Percentiles rank a stretch among this genome's conserved stretches.
Evolutionary conservation across 2,888 invertebrate species (phyloP).

Genomic region (Acanthosepion esculentum): DNA sequence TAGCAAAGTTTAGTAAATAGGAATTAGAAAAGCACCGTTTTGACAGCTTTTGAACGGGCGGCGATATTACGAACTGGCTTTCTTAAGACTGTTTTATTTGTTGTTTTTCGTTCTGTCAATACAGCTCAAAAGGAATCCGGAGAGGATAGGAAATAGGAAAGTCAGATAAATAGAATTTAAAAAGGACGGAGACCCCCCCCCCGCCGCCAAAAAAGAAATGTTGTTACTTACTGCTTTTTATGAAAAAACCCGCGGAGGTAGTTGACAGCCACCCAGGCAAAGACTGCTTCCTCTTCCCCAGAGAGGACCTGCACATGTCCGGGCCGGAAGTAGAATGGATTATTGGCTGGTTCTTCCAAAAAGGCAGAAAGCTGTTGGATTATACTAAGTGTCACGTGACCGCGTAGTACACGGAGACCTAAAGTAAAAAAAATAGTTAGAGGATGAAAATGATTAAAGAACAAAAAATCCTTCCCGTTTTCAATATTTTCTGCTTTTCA

Average conservation of each 20-base stretch:
- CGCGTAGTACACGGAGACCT: conserved; percentile 75
- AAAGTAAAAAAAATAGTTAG: conserved; percentile 18
- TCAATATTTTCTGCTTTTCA: too few species aligned
- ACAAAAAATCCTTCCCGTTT: neutral
- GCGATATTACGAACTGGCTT: too few species aligned
- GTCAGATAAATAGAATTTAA: neutral
- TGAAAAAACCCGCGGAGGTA: conserved; percentile 72
- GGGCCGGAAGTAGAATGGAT: conserved; percentile 71
- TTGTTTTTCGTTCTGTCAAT: too few species aligned
- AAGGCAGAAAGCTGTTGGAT: conserved; percentile 57
- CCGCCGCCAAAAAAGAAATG: neutral
- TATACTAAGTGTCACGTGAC: conserved; percentile 58
- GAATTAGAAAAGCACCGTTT: too few species aligned
- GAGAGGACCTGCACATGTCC: conserved; percentile 76
- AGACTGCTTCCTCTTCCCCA: conserved; percentile 78
- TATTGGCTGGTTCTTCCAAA: conserved; percentile 56
- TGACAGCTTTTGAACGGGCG: too few species aligned
- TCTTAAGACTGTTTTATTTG: too few species aligned
- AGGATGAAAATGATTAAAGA: neutral
- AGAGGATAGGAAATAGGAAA: too few species aligned
- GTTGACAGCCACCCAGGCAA: conserved; percentile 78
- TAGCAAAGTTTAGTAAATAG: too few species aligned
- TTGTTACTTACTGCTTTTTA: conserved; percentile 49
- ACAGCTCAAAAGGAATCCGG: too few species aligned
- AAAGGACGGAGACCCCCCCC: neutral